These are phyloP conservation scores for Rotaria socialis DNA, from an alignment of 2,888 invertebrate genomes.

Conservation along the genomic window DNA sequence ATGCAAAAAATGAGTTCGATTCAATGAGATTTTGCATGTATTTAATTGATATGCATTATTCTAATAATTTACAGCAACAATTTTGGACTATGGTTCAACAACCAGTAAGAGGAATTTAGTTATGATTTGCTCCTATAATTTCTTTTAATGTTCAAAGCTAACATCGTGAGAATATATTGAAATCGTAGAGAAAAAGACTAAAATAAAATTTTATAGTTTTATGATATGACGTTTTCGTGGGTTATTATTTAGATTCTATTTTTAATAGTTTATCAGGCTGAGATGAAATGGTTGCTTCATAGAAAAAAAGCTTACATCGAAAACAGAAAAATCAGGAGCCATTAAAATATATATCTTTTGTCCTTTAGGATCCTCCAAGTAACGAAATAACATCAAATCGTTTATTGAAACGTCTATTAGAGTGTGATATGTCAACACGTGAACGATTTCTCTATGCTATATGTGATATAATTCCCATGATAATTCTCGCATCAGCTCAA, in stretches of 20 bases:
- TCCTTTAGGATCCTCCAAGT: neutral
- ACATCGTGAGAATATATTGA: no score
- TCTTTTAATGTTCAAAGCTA: no score
- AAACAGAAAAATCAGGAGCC: no score
- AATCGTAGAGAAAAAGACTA: no score
- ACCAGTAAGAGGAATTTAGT: neutral
- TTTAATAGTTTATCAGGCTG: no score
- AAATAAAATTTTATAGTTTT: no score
- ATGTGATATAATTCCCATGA: constrained; percentile 6
- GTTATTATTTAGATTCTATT: no score
- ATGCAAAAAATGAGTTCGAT: constrained; percentile 28
- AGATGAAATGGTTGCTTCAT: no score
- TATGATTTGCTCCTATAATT: no score
- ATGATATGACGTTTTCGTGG: no score
- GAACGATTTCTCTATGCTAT: constrained; percentile 15
- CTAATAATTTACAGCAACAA: neutral
- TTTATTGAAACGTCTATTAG: constrained; percentile 30
- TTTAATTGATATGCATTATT: constrained; percentile 29
- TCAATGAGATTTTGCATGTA: neutral
- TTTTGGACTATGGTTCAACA: constrained; percentile 21
- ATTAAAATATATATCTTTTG: neutral
- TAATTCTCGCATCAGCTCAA: neutral
- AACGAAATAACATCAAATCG: constrained; percentile 15
- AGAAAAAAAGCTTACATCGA: no score
- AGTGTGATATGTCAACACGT: constrained; percentile 15